These are phyloP conservation scores for Argyresthia goedartella DNA, from an alignment of 2,888 invertebrate species.

Conservation along the genomic window DNA sequence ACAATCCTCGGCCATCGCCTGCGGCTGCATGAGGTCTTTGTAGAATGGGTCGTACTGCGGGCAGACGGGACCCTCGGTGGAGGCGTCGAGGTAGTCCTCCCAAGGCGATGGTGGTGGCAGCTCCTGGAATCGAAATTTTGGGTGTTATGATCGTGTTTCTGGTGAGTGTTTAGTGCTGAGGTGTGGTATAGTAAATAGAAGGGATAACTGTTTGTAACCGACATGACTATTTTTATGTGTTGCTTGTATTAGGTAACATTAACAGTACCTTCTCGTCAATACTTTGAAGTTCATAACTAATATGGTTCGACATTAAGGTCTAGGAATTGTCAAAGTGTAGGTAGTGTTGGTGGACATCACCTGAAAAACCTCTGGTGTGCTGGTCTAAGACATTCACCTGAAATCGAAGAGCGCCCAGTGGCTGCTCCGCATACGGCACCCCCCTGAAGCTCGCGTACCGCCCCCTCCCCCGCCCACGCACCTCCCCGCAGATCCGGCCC, in stretches of 20 bases:
- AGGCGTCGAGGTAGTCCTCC: slow-evolving; percentile 63
- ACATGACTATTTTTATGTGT: too few relatives aligned
- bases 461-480: slow-evolving; percentile 19
- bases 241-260: too few relatives aligned
- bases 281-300: too few relatives aligned
- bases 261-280: too few relatives aligned
- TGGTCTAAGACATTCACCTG: neutral
- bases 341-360: too few relatives aligned
- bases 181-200: too few relatives aligned
- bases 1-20: slow-evolving; percentile 41
- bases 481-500: slow-evolving; percentile 41
- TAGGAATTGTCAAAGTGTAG: too few relatives aligned
- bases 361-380: neutral
- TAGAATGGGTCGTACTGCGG: slow-evolving; percentile 67
- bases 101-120: slow-evolving; percentile 63
- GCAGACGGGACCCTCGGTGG: slow-evolving; percentile 71
- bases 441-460: slow-evolving; percentile 51
- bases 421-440: slow-evolving; percentile 57
- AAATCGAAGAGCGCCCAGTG: slow-evolving; percentile 40
- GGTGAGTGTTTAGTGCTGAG: neutral
- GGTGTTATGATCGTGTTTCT: neutral
- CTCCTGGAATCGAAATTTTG: slow-evolving; percentile 38
- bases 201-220: too few relatives aligned
- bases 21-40: slow-evolving; percentile 27
- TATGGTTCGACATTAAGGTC: too few relatives aligned